Base-by-base conservation (phyloP, 2,888 invertebrate species). In the Drosophila pseudotalamancana region DNA sequence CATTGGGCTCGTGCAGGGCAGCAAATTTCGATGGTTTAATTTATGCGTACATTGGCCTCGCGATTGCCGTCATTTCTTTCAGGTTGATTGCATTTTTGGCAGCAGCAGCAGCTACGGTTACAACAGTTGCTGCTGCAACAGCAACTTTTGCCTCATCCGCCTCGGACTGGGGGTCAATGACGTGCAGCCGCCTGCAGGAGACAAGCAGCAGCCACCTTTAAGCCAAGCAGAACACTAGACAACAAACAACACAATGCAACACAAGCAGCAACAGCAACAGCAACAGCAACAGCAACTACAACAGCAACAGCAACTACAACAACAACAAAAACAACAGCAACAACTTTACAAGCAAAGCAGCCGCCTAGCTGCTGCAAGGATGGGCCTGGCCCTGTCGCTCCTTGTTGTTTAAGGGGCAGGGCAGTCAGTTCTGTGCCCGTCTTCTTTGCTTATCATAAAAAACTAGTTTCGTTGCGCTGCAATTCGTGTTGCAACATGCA, bases 381-480 rank as follows among this genome's bases (percentile, higher is more conserved):
- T 70, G 64, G 54, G 64, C 45, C 39, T 14, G 29, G 29, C 68
- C 46, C 61, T 48, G 48, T 50, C 29, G 48, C 63, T 69, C 69
- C 69, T 70, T 70, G 63, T 57, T 50, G 57, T 39, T 45, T 31
- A 50, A 57, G 69, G 69, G 68, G 63, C 63, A 61, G 65, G 56
- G 43, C 51, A 50, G 19, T 39, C 39, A 35, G 51, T 54, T 55
- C 51, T 40, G 64, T 18, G 29, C 39, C 49, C 46, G 39, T 48
- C 18, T 39, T 27, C 59, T 54, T 57, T 45, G 69, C 64, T 65
- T 78, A 79, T 81, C 78, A 75, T 43, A 64, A 40, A 66, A 79
- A 79, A 79, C 80, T 80, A 81, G 80, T 81, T 81, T 83, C 67
- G 68, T 71, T 77, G 68, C 66, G 72, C 59, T 66, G 68, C 62